Conservation (phyloP, 2,888 invertebrate genomes). For the Ceraclea dissimilis region DNA sequence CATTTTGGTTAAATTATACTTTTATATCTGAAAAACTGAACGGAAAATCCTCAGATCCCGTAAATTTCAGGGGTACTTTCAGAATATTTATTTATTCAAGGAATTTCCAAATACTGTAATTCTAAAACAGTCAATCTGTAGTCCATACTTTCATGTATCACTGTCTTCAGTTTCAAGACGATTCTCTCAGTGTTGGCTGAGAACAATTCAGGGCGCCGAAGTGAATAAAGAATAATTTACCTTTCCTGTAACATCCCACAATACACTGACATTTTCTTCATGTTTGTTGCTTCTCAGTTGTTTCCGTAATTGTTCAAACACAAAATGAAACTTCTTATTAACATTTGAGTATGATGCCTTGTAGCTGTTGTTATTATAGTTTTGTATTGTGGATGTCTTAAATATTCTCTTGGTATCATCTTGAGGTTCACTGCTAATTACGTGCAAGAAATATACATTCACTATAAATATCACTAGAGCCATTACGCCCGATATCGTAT, state of each 20-base stretch:
- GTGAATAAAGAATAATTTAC: too few relatives aligned
- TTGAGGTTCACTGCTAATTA: constrained; percentile 33
- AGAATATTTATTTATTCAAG: too few relatives aligned
- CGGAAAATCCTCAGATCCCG: too few relatives aligned
- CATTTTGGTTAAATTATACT: too few relatives aligned
- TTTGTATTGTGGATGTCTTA: constrained; percentile 2
- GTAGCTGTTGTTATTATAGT: constrained; percentile 3
- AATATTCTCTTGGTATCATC: constrained; percentile 6
- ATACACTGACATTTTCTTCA: not conserved
- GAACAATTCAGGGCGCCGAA: too few relatives aligned
- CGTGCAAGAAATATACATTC: constrained; percentile 39
- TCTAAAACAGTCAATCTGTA: too few relatives aligned
- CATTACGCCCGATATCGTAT: constrained; percentile 24
- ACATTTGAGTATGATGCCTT: constrained; percentile 13
- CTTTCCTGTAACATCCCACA: constrained; percentile 34
- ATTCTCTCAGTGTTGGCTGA: too few relatives aligned
- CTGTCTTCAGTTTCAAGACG: too few relatives aligned
- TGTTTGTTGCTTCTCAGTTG: not conserved
- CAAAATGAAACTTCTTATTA: constrained; percentile 15
- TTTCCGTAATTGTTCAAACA: constrained; percentile 11
- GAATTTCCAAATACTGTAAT: too few relatives aligned
- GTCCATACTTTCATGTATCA: too few relatives aligned
- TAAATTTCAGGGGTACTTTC: too few relatives aligned
- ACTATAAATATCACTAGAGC: constrained; percentile 24
- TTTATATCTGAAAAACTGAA: too few relatives aligned